Conservation (phyloP, 2,888 invertebrate species). For the Agonopterix arenella region DNA sequence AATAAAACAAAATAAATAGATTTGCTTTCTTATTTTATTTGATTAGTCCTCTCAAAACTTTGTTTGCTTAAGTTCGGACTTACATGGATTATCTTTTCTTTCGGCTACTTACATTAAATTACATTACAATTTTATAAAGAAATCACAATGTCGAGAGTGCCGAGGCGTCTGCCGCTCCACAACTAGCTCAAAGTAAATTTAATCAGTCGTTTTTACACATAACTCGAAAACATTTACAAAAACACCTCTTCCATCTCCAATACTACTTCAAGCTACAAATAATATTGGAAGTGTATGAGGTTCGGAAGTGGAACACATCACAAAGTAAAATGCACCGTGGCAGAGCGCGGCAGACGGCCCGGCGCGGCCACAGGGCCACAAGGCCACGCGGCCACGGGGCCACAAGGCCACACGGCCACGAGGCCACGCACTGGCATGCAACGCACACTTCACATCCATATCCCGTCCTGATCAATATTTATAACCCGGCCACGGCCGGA, state of each 20-base stretch:
- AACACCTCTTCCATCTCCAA: constrained; percentile 10
- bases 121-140: constrained; percentile 73
- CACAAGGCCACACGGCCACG: background rate
- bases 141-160: constrained; percentile 67
- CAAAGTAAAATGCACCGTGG: constrained; percentile 4
- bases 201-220: constrained; percentile 68
- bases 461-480: constrained; percentile 16
- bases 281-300: too few species aligned
- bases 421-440: constrained; percentile 11
- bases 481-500: constrained; percentile 30
- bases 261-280: background rate
- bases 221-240: constrained; percentile 50
- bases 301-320: constrained; percentile 12
- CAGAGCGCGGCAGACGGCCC: constrained; percentile 9
- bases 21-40: constrained; percentile 72
- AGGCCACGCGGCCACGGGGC: too few species aligned
- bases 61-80: constrained; percentile 66
- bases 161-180: constrained; percentile 36
- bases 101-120: constrained; percentile 71
- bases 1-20: constrained; percentile 55
- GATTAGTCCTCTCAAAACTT: constrained; percentile 68
- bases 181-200: constrained; percentile 48
- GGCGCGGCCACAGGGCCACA: background rate
- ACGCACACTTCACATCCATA: constrained; percentile 8
- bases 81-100: constrained; percentile 51